These are phyloP conservation scores for Takifugu rubripes DNA, from an alignment of 2,797 vertebrate genomes.

Conservation along the genomic window DNA sequence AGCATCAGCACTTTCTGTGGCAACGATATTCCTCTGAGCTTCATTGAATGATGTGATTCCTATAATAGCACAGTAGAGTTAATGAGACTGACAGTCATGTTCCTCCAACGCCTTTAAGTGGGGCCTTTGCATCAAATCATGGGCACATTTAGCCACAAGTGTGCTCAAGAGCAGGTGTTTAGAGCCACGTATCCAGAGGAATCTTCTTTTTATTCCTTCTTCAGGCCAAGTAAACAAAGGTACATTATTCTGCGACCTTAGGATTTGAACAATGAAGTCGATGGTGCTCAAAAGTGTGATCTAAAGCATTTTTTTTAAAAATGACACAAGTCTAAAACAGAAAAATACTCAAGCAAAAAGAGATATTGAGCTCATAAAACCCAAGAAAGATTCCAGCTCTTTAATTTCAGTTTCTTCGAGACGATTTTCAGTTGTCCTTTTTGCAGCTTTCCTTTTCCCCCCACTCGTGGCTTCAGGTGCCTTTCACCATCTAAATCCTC, in stretches of 20 bases:
- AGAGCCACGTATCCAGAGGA: neutral
- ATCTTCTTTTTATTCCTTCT: neutral
- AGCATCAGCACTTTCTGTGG: slow-evolving; percentile 67
- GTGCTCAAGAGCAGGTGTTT: slow-evolving; percentile 36
- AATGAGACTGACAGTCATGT: slow-evolving; percentile 61
- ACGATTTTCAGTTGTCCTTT: too few species aligned
- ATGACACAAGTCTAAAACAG: too few species aligned
- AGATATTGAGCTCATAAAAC: too few species aligned
- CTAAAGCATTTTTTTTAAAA: too few species aligned
- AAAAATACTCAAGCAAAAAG: too few species aligned
- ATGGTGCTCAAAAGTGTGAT: too few species aligned
- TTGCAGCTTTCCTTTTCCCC: slow-evolving; percentile 25
- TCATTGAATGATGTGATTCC: slow-evolving; percentile 58
- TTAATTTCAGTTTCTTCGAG: too few species aligned
- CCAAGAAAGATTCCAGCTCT: too few species aligned
- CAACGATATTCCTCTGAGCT: slow-evolving; percentile 48
- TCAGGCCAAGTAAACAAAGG: neutral
- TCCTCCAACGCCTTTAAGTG: slow-evolving; percentile 49
- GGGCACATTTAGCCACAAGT: slow-evolving; percentile 42
- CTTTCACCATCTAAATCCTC: slow-evolving; percentile 60
- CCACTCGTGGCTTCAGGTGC: slow-evolving; percentile 54
- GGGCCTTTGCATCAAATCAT: slow-evolving; percentile 42
- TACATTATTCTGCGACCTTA: neutral
- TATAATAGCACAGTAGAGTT: slow-evolving; percentile 56
- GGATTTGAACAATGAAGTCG: too few species aligned